These are phyloP conservation scores for Coreius guichenoti DNA, from an alignment of 2,797 vertebrate species.

Conservation along the genomic window DNA sequence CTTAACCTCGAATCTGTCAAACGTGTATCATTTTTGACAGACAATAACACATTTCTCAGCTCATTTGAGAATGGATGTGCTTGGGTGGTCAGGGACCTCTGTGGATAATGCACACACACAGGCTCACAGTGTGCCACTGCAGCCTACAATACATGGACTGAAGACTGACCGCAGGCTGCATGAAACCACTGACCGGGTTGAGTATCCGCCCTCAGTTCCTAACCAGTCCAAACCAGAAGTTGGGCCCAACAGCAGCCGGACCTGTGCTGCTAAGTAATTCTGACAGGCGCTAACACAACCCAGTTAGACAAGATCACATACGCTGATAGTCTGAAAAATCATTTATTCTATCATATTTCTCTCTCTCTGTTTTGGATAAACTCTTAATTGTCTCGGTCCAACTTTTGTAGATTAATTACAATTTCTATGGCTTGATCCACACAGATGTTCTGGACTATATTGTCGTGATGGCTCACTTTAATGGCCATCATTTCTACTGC, in stretches of 20 bases:
- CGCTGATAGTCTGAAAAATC: not conserved
- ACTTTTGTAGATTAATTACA: conserved; percentile 31
- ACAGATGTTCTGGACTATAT: not conserved
- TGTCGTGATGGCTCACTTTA: not conserved
- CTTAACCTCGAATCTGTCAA: conserved; percentile 63
- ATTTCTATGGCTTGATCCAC: conserved; percentile 35
- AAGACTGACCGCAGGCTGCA: conserved; percentile 67
- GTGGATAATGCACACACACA: conserved; percentile 50
- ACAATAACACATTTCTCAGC: conserved; percentile 64
- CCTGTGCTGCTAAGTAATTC: conserved; percentile 43
- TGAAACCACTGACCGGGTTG: conserved; percentile 64
- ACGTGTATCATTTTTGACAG: conserved; percentile 58
- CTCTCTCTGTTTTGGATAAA: not conserved
- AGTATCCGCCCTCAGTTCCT: conserved; percentile 57
- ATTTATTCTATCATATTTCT: conserved; percentile 17
- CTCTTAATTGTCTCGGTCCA: not conserved
- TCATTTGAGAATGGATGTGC: conserved; percentile 63
- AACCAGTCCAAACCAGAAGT: conserved; percentile 54
- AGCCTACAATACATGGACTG: conserved; percentile 54
- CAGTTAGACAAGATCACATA: conserved; percentile 7
- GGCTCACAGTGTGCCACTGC: conserved; percentile 62
- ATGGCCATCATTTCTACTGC: conserved; percentile 33
- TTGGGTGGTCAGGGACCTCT: conserved; percentile 61
- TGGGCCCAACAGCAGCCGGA: conserved; percentile 36
- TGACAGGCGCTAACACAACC: conserved; percentile 31